A percentile compares a stretch with the other conserved stretches of the same genome.
Evolutionary conservation across 2,797 vertebrate species (phyloP).

Genomic region (Diplodus puntazzo): DNA sequence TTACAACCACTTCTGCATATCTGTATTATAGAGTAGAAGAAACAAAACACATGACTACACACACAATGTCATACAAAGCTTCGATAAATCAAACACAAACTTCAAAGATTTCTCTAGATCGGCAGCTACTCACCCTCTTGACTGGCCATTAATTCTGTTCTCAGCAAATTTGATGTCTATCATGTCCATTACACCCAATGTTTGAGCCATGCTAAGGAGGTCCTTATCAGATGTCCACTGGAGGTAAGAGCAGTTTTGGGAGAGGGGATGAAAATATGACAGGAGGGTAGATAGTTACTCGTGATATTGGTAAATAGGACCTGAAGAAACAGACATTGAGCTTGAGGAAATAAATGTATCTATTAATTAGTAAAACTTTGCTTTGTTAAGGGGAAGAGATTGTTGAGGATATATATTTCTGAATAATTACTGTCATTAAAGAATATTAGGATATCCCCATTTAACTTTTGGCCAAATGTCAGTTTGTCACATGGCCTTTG

Average conservation of each 20-base stretch:
- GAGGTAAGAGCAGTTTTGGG: constrained; percentile 17
- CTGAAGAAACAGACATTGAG: not conserved
- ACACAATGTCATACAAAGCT: not conserved
- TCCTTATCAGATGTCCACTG: constrained; percentile 97
- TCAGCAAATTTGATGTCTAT: constrained; percentile 94
- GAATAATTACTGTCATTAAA: not conserved
- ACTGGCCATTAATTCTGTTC: constrained; percentile 94
- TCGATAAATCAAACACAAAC: not conserved
- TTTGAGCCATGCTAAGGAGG: constrained; percentile 87
- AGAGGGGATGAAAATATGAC: not conserved
- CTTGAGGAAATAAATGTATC: not conserved
- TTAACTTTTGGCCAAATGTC: not conserved
- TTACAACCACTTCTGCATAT: constrained; percentile 93
- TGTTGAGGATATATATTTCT: not conserved
- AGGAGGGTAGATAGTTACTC: constrained; percentile 5
- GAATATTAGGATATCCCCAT: not conserved
- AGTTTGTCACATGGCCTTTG: not conserved
- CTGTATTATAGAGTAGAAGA: constrained; percentile 75
- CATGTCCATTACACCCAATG: constrained; percentile 91
- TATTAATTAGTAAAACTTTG: not conserved
- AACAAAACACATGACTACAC: not conserved
- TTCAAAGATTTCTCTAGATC: not conserved
- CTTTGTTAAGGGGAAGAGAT: not conserved
- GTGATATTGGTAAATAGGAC: not conserved
- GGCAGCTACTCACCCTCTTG: constrained; percentile 90